Conservation (phyloP, 2,888 invertebrate genomes). For the Agrochola lychnidis region DNA sequence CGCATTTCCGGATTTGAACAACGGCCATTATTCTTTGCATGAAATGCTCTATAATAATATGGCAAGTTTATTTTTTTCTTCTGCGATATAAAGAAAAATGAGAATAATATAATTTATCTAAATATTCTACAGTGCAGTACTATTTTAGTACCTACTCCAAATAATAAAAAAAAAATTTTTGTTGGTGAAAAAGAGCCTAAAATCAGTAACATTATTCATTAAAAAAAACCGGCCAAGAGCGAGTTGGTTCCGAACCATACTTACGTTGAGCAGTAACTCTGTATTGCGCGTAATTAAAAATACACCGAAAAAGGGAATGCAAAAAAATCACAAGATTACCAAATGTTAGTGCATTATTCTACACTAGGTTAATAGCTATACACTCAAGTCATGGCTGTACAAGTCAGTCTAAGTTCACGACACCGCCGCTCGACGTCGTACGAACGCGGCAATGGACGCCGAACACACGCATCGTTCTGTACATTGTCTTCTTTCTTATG, state of each 20-base stretch:
- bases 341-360: conserved; percentile 72
- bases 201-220: background rate
- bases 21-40: background rate
- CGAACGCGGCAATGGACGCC: conserved; percentile 47
- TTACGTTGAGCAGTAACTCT: background rate
- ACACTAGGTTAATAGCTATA: conserved; percentile 74
- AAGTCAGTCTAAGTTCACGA: conserved; percentile 87
- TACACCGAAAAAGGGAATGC: conserved; percentile 69
- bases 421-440: conserved; percentile 80
- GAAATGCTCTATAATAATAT: background rate
- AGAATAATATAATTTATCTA: background rate
- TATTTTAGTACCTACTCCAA: background rate
- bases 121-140: background rate
- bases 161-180: background rate
- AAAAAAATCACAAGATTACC: conserved; percentile 73
- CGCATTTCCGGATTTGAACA: background rate
- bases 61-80: conserved; percentile 1
- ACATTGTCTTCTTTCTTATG: conserved; percentile 60
- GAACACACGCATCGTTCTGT: conserved; percentile 60
- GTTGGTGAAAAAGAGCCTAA: background rate
- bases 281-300: conserved; percentile 44
- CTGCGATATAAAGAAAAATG: background rate
- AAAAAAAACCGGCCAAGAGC: conserved; percentile 19
- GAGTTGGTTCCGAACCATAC: background rate
- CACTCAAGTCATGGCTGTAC: conserved; percentile 86